Evolutionary conservation across 2,888 invertebrate genomes (phyloP), one percentile per base, ranked within the genome.

Genomic region (Lamellibrachia satsuma): DNA sequence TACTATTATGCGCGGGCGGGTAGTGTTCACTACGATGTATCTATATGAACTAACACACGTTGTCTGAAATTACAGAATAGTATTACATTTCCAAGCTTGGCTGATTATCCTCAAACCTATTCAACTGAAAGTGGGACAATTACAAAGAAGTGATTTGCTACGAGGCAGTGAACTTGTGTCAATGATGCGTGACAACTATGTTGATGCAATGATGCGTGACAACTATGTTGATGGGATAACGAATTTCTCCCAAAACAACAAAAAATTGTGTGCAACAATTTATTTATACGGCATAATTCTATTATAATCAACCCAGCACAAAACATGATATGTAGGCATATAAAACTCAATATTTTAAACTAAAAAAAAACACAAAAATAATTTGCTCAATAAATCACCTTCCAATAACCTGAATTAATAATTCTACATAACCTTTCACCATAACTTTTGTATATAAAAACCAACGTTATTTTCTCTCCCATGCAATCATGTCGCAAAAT

Each of bases 251-350:
- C 22, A 11, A 75, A 75, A 75, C 75, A 75, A 75, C 75, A 75
- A 75, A 22, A 3, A 75, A 3, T 15, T 3, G 22, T 75, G 75
- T 75, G 75, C 75, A 75, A 22, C 6, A 75, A 75, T n/a, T 22
- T 75, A 15, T 75, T 75, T 22, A 75, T 22, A 75, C 22, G 22
- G 22, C 22, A 75, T 75, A 75, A 75, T 22, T 75, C 15, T 75
- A 75, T 22, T 75, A 75, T 75, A 75, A 75, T 75, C 75, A 75
- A 75, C 75, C 75, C 39, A 15, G n/a, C 22, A 75, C 75, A 75
- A 75, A 75, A 75, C 75, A 75, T 75, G 75, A 75, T 75, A 75
- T 75, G 75, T 75, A 75, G 15, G 22, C 75, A 75, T 75, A 75
- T 75, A 75, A 75, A 75, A 0, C 39, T 0, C 39, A 39, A 75